A percentile compares a stretch with the other conserved stretches of the same genome.
phyloP scores from a whole-genome alignment of 2,113 vertebrate species.

The Butorides virescens region DNA sequence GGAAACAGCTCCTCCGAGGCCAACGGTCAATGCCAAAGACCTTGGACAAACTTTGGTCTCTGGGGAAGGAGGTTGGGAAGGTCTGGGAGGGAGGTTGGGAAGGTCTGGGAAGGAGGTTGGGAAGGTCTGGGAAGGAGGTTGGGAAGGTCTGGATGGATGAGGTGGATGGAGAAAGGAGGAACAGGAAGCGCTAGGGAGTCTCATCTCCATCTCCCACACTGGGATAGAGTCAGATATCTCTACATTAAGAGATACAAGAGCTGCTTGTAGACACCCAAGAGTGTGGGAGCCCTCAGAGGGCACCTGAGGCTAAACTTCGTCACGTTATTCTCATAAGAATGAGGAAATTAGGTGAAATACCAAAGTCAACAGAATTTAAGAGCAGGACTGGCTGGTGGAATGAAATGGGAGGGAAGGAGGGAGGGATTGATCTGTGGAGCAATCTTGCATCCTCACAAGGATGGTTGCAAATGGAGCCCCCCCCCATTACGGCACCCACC shows the following conservation, averaged over 20 bases:
- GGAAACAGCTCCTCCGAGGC: neutral
- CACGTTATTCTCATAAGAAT: neutral
- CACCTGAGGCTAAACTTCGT: neutral
- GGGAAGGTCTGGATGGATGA: neutral
- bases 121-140: neutral
- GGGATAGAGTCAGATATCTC: neutral
- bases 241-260: neutral
- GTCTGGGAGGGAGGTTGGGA: neutral
- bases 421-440: neutral
- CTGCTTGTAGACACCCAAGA: neutral
- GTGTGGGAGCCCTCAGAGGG: neutral
- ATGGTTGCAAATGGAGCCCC: rapidly evolving
- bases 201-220: neutral
- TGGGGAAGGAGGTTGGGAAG: neutral
- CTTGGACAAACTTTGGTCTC: neutral
- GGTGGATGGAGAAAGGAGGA: neutral
- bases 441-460: rapidly evolving
- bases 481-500: neutral
- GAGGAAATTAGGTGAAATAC: neutral
- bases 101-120: neutral
- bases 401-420: neutral
- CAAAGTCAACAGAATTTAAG: neutral
- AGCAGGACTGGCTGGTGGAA: neutral
- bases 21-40: neutral
- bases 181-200: neutral